These are phyloP conservation scores for Pseudachorutes palmiensis DNA, from an alignment of 1,140 invertebrate species.

Conservation along the genomic window DNA sequence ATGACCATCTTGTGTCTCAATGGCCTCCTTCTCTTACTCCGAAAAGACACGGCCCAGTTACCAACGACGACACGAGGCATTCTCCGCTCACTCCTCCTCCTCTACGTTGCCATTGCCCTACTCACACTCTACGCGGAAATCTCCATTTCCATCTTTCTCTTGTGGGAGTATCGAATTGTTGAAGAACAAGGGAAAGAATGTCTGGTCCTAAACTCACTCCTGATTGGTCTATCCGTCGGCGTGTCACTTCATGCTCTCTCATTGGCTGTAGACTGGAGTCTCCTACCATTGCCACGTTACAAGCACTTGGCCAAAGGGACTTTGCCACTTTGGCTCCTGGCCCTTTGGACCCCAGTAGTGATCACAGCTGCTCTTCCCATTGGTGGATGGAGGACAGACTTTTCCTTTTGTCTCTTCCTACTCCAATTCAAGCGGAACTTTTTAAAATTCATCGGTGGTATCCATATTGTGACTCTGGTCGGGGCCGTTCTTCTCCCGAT, in stretches of 20 bases:
- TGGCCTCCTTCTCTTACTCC: conserved; percentile 24
- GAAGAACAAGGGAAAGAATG: conserved; percentile 36
- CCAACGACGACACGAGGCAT: conserved; percentile 28
- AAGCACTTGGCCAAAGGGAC: conserved; percentile 28
- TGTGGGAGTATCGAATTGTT: conserved; percentile 25
- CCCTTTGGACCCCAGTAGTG: conserved; percentile 31
- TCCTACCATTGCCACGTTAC: conserved; percentile 31
- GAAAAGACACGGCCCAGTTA: conserved; percentile 16
- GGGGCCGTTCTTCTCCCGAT: conserved; percentile 28
- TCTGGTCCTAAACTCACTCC: conserved; percentile 26
- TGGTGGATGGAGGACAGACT: conserved; percentile 29
- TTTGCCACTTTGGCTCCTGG: conserved; percentile 33
- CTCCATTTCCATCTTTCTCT: conserved; percentile 32
- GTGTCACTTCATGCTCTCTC: conserved; percentile 29
- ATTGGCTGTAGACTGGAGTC: conserved; percentile 32
- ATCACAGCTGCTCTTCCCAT: conserved; percentile 30
- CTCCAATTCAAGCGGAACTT: conserved; percentile 37
- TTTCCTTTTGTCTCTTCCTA: conserved; percentile 35
- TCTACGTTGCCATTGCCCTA: conserved; percentile 28
- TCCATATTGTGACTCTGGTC: conserved; percentile 24
- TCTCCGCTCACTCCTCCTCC: conserved; percentile 29
- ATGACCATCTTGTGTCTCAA: conserved; percentile 34
- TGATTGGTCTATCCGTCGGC: conserved; percentile 27
- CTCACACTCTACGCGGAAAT: conserved; percentile 35
- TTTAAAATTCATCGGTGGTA: conserved; percentile 31